Evolutionary conservation across 2,113 vertebrate genomes (phyloP), one percentile per base, ranked within the genome.

Genomic region (Xenopus borealis): DNA sequence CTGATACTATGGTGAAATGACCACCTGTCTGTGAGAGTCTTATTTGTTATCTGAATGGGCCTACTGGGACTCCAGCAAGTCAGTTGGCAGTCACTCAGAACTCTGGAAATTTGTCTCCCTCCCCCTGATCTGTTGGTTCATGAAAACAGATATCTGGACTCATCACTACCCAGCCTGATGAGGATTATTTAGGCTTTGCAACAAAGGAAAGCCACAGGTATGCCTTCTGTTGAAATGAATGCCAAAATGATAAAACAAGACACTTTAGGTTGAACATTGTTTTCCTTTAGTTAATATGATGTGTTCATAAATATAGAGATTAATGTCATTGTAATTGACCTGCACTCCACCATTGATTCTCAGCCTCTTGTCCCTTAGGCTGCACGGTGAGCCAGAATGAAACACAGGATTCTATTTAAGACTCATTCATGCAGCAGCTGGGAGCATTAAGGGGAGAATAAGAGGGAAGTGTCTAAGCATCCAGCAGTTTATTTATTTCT

Each of bases 401-500:
- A 80, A 79, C 45, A 78, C 72, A 75, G 82, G 71, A 78, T 81
- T 85, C 82, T 79, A 79, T 55, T 81, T 80, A 72, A 84, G 83
- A 75, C 55, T 82, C 80, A 82, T 86, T 82, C 85, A 78, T 76
- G 79, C 76, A 81, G 83, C 86, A 86, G 85, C 85, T 85, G 86
- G 85, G 79, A 81, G 62, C 58, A 69, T 75, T 69, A 69, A 16
- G 50, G 82, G 80, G 68, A 82, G 85, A 81, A 82, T 83, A 79
- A 79, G 79, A 83, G 83, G 78, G 80, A 84, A 78, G 82, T 72
- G 82, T 84, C 84, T 66, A 77, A 86, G 80, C 81, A 83, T 81
- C 69, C 81, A 82, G 80, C 83, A 81, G 78, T 85, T 82, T 83
- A 81, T 85, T 84, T 87, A 82, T 85, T 86, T 87, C 86, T 85